Evolutionary conservation across 2,888 invertebrate species (phyloP).

Genomic region (Priocnemis perturbator): DNA sequence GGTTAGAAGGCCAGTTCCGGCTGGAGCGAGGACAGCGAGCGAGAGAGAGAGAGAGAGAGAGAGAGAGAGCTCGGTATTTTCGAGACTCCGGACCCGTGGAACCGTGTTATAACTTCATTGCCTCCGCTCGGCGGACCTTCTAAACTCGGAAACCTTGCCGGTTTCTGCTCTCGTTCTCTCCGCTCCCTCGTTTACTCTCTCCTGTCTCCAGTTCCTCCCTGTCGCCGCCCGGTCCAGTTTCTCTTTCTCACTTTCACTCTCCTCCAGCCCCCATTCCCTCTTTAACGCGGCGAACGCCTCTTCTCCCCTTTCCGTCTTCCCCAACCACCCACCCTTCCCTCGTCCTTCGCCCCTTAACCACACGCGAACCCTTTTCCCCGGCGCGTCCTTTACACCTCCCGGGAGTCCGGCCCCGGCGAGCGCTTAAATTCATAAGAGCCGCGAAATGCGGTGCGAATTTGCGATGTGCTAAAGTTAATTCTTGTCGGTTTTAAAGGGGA

Average conservation of each 20-base stretch:
- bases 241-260: conserved; percentile 19
- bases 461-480: conserved; percentile 68
- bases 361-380: conserved; percentile 33
- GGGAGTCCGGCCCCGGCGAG: conserved; percentile 21
- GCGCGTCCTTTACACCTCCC: conserved; percentile 48
- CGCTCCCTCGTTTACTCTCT: conserved; percentile 9
- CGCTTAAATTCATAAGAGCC: conserved; percentile 69
- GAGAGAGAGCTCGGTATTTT: too few relatives aligned
- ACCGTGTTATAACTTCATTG: conserved; percentile 57
- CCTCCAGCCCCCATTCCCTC: conserved; percentile 23
- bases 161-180: conserved; percentile 11
- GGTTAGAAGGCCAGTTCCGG: conserved; percentile 53
- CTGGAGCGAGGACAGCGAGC: conserved; percentile 36
- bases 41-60: too few relatives aligned
- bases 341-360: conserved; percentile 25
- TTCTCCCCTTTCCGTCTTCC: not conserved
- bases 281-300: conserved; percentile 1
- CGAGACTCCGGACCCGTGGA: conserved; percentile 37
- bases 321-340: conserved; percentile 10
- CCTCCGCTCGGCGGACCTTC: conserved; percentile 30
- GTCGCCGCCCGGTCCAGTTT: not conserved
- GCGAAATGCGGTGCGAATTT: conserved; percentile 69
- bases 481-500: conserved; percentile 66
- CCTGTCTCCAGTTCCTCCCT: not conserved
- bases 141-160: conserved; percentile 43